Base-by-base conservation (phyloP, 2,113 vertebrate genomes). In the Onychostruthus taczanowskii region DNA sequence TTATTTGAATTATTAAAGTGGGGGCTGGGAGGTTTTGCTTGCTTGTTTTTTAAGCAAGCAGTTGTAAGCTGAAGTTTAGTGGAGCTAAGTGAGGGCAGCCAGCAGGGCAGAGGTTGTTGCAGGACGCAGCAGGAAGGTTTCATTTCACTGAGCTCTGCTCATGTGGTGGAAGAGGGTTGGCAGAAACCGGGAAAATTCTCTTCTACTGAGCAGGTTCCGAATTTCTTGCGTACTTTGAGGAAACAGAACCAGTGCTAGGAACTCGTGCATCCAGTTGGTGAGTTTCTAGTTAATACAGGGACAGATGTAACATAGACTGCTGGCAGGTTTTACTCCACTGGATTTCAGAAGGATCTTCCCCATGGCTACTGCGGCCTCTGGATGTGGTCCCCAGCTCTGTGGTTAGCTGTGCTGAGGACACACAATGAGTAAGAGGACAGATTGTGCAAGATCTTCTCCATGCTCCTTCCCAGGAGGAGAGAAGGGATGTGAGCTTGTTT, bases 401-500 rank as follows among this genome's bases (percentile, higher is more conserved):
- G 93, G 93, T 91, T 49, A 92, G 52, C 75, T 86, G 39, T 70
- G 72, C 47, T 67, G 73, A 73, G 84, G 85, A 80, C 72, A 81
- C 43, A 55, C 33, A 46, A 16, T 89, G 91, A 97, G 61, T 87
- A 92, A 96, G 87, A 95, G 66, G 69, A 89, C 69, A 84, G 61
- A 73, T 94, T 96, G 91, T 79, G 94, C 91, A 95, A 96, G 84
- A 61, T 67, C 59, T 93, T 83, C 92, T 86, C 79, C 41, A 5
- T 77, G 46, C 47, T 84, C 41, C 50, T 95, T 43, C 28, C 52
- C 11, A 3, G 18, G 73, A 81, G 37, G 55, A 89, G 63, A 80
- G 76, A 69, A 90, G 76, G 86, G 79, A 88, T 67, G 27, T 89
- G 50, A 93, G 53, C 56, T 95, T 96, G 93, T 97, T 97, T 96